Conservation (phyloP, 2,888 invertebrate genomes). For the Cheilosia pagana region DNA sequence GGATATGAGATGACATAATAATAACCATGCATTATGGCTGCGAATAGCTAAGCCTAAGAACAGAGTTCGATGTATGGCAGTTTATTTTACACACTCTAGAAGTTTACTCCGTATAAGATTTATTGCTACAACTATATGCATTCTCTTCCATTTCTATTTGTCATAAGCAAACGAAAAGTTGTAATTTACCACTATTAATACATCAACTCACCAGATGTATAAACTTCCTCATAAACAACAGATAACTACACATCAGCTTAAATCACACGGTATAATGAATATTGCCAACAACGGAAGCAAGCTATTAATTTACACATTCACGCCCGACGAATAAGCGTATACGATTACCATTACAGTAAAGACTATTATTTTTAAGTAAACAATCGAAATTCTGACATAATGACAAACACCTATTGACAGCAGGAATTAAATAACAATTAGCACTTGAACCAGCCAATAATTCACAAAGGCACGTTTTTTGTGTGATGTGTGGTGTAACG, state of each 20-base stretch:
- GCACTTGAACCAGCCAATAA: neutral
- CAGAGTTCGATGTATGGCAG: too few relatives aligned
- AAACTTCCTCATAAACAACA: neutral
- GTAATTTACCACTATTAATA: too few relatives aligned
- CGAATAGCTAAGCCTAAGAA: too few relatives aligned
- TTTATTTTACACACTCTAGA: too few relatives aligned
- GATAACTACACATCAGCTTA: neutral
- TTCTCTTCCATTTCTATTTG: too few relatives aligned
- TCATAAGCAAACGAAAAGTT: too few relatives aligned
- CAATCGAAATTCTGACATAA: conserved; percentile 15
- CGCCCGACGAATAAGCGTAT: neutral
- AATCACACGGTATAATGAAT: too few relatives aligned
- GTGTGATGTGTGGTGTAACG: neutral
- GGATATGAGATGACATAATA: too few relatives aligned
- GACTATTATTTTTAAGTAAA: conserved; percentile 19
- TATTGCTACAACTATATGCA: too few relatives aligned
- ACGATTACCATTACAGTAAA: conserved; percentile 13
- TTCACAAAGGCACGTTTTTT: conserved; percentile 9
- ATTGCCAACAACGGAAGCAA: neutral
- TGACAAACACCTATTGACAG: conserved; percentile 25
- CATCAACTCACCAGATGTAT: too few relatives aligned
- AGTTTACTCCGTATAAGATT: too few relatives aligned
- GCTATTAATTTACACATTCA: conserved; percentile 38
- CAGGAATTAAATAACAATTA: conserved; percentile 20
- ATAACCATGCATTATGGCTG: too few relatives aligned